Conservation (phyloP, 2,888 invertebrate genomes). For the Plebejus melissa region DNA sequence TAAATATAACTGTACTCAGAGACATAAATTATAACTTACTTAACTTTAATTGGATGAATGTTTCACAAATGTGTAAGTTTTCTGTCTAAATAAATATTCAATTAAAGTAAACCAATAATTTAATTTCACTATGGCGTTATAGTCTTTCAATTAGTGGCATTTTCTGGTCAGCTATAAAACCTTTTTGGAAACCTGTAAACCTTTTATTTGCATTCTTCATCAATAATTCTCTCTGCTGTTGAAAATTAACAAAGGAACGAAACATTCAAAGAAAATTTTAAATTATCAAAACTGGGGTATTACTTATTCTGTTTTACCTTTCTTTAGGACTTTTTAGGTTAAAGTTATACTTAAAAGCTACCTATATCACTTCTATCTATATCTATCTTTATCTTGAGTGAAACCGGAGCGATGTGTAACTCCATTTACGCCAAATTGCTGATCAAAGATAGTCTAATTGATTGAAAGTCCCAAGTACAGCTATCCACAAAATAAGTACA, state of each 20-base stretch:
- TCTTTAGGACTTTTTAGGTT: not conserved
- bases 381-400: not conserved
- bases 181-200: not conserved
- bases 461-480: not conserved
- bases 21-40: too few relatives aligned
- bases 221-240: not conserved
- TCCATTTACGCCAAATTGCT: conserved; percentile 6
- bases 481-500: not conserved
- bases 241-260: not conserved
- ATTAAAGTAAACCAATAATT: too few relatives aligned
- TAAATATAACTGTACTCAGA: too few relatives aligned
- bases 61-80: too few relatives aligned
- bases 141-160: not conserved
- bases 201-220: not conserved
- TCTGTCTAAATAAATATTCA: too few relatives aligned
- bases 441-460: conserved; percentile 6
- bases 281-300: not conserved
- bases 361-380: not conserved
- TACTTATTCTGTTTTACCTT: not conserved
- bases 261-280: not conserved
- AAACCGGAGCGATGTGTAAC: not conserved
- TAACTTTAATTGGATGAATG: too few relatives aligned
- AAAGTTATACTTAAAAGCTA: not conserved
- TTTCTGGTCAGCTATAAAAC: not conserved
- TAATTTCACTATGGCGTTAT: too few relatives aligned